Conservation (phyloP, 2,113 vertebrate species). For the Pungitius pungitius region DNA sequence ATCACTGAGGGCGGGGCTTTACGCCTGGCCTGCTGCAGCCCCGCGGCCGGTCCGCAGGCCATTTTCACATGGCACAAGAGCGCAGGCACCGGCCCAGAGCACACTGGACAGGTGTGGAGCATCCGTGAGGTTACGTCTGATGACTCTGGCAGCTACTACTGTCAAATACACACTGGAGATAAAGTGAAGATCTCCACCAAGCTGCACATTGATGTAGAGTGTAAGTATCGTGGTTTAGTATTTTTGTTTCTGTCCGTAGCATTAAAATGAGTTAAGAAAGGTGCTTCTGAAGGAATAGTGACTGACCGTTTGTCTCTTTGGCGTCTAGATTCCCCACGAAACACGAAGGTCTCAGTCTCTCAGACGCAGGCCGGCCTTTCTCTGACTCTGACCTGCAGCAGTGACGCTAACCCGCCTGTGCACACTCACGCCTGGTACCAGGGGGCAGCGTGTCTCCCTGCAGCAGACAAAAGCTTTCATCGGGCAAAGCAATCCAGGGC, state of each 20-base stretch:
- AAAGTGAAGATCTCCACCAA: slow-evolving; percentile 34
- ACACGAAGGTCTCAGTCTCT: slow-evolving; percentile 20
- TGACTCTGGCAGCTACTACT: slow-evolving; percentile 60
- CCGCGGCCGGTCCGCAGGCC: slow-evolving; percentile 1
- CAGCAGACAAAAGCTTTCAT: slow-evolving; percentile 42
- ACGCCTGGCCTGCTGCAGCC: slow-evolving; percentile 65
- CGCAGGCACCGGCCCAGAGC: background rate
- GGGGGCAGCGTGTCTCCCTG: slow-evolving; percentile 44
- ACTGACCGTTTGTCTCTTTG: slow-evolving; percentile 9
- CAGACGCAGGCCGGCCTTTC: background rate
- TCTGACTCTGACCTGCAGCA: slow-evolving; percentile 69
- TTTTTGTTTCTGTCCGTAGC: background rate
- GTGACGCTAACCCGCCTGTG: slow-evolving; percentile 72
- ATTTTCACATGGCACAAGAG: slow-evolving; percentile 59
- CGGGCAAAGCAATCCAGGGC: slow-evolving; percentile 3
- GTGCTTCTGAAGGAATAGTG: background rate
- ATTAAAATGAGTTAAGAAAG: background rate
- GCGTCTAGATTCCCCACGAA: slow-evolving; percentile 60
- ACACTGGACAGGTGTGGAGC: slow-evolving; percentile 50
- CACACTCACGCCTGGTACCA: slow-evolving; percentile 60
- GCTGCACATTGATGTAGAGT: slow-evolving; percentile 53
- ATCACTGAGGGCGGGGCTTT: slow-evolving; percentile 47
- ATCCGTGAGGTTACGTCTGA: slow-evolving; percentile 22
- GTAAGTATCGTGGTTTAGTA: slow-evolving; percentile 45
- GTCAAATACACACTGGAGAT: slow-evolving; percentile 55